These are phyloP conservation scores for Chrysaora quinquecirrha DNA, from an alignment of 30 jellyfish, hydroid and myxozoan species.

Conservation along the genomic window DNA sequence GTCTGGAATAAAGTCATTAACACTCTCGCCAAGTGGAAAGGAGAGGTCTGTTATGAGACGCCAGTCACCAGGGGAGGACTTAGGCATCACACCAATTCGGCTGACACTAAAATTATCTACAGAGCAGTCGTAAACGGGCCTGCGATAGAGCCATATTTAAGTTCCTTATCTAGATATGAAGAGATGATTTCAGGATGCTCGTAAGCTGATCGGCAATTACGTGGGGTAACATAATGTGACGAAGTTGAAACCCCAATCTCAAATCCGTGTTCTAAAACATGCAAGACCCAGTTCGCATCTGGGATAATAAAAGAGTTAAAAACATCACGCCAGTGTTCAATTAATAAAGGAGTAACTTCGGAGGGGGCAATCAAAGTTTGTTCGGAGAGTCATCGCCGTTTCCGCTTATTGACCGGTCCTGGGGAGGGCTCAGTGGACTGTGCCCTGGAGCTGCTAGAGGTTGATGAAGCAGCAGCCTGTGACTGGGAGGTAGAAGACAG, in stretches of 20 bases:
- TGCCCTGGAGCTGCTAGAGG: too few species aligned
- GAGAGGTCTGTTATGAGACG: constrained; percentile 76
- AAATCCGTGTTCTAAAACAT: constrained; percentile 7
- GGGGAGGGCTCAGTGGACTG: too few species aligned
- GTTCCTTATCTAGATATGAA: constrained; percentile 36
- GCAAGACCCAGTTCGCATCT: constrained; percentile 23
- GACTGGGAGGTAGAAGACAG: too few species aligned
- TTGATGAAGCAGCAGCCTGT: too few species aligned
- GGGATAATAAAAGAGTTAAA: too few species aligned
- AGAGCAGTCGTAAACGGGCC: constrained; percentile 76
- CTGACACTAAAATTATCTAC: constrained; percentile 30
- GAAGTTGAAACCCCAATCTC: neutral
- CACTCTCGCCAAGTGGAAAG: constrained; percentile 61
- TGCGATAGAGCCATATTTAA: constrained; percentile 56
- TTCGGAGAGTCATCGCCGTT: neutral
- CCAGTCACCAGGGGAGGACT: constrained; percentile 71
- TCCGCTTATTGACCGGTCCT: neutral
- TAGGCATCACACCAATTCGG: constrained; percentile 85
- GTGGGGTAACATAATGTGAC: constrained; percentile 14
- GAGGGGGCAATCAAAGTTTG: neutral
- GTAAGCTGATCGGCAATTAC: constrained; percentile 58
- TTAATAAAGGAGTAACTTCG: neutral
- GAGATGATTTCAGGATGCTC: constrained; percentile 41
- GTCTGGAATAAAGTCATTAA: constrained; percentile 58
- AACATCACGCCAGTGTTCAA: neutral